Conservation (phyloP, 1,140 invertebrate genomes). For the Pseudomyrmex flavicornis region DNA sequence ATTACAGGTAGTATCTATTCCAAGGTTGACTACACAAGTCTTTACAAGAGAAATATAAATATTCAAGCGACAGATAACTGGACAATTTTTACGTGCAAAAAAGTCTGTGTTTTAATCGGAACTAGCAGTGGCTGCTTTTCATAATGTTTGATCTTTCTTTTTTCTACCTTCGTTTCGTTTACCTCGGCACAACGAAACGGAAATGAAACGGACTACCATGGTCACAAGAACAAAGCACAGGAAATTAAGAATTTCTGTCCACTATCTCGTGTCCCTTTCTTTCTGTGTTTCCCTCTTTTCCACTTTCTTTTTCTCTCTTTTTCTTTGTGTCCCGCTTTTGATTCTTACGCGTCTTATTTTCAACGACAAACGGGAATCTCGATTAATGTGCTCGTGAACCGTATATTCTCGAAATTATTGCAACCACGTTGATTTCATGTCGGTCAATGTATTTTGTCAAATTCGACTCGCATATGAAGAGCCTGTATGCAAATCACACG, state of each 20-base stretch:
- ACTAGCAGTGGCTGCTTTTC: constrained; percentile 5
- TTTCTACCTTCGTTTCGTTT: constrained; percentile 20
- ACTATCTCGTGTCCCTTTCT: constrained; percentile 26
- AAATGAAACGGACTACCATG: constrained; percentile 64
- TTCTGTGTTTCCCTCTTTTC: not conserved
- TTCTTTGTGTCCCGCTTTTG: not conserved
- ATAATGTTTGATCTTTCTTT: constrained; percentile 41
- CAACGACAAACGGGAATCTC: constrained; percentile 12
- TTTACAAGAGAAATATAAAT: not conserved
- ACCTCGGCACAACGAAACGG: constrained; percentile 46
- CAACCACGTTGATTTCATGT: constrained; percentile 6
- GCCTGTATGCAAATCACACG: constrained; percentile 16
- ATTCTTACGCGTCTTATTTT: constrained; percentile 27
- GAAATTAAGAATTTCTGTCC: constrained; percentile 66
- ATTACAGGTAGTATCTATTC: not conserved
- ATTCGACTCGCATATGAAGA: not conserved
- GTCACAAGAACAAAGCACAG: constrained; percentile 65
- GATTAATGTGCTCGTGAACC: constrained; percentile 59
- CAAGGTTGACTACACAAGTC: not conserved
- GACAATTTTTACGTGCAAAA: constrained; percentile 13
- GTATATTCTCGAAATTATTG: constrained; percentile 32
- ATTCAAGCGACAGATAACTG: not conserved
- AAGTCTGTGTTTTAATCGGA: constrained; percentile 23
- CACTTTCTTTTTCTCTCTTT: not conserved
- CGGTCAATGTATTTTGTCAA: constrained; percentile 18